Evolutionary conservation across 2,113 vertebrate species (phyloP), one percentile per base, ranked within the genome.

Genomic region (Ranitomeya imitator): DNA sequence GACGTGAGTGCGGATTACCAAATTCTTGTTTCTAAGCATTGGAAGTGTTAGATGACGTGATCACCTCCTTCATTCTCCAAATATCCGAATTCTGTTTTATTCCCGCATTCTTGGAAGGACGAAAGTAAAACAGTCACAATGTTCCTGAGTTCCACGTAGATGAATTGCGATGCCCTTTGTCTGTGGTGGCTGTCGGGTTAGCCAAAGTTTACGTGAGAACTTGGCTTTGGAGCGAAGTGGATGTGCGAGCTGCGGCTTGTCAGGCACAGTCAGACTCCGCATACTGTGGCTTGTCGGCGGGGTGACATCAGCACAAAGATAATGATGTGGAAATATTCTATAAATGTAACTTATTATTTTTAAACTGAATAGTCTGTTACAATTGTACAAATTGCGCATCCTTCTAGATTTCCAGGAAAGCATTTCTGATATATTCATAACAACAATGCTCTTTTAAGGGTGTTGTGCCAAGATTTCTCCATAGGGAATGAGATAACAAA

Each of bases 121-220:
- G 11, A 82, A 59, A 45, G 52, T 13, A 23, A n/a, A 55, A 11
- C 51, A 54, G 11, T 11, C 13, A 9, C 37, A 23, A 57, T 23
- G 11, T 79, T 57, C 23, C 52, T 23, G 77, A 55, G 79, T 83
- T 67, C 21, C 52, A 69, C 23, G 59, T 61, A 69, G 61, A 83
- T 83, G n/a, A 83, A 83, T 83, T 6, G 45, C 3, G 37, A 51
- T 69, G 81, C 82, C 82, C 63, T 84, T 23, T 65, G 61, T 69
- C 54, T 52, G 54, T 21, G 19, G 69, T 69, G 52, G 63, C 21
- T 55, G 82, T 23, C 16, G n/a, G 82, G 82, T 84, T 84, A 84
- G 82, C 82, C 82, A 84, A 84, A 69, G 82, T 84, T 84, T 84
- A 84, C 54, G 82, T 84, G n/a, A 84, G 51, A 71, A 15, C 51